phyloP scores from a whole-genome alignment of 2,797 vertebrate species.

The Manis pentadactyla region DNA sequence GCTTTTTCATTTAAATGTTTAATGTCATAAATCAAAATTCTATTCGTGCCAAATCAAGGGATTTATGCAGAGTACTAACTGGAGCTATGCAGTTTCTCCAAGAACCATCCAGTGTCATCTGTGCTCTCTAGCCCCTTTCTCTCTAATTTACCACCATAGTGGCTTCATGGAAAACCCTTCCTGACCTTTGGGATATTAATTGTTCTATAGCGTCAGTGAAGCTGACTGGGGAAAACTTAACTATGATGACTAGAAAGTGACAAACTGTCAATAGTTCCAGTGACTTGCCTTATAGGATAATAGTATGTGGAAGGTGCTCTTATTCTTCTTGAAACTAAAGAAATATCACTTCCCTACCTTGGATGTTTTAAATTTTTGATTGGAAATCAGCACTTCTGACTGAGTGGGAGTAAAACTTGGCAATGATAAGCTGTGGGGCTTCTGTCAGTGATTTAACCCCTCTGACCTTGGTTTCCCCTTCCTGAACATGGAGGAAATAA shows the following conservation, averaged over 20 bases:
- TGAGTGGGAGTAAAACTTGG: not conserved
- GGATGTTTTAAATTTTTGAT: not conserved
- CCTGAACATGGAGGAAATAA: not conserved
- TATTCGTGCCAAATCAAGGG: conserved; percentile 59
- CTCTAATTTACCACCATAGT: not conserved
- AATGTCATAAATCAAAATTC: conserved; percentile 74
- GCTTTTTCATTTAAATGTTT: conserved; percentile 78
- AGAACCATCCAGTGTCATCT: not conserved
- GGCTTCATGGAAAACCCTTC: not conserved
- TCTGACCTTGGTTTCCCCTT: not conserved
- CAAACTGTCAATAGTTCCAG: not conserved
- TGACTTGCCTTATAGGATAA: not conserved
- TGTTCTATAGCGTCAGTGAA: not conserved
- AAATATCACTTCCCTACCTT: not conserved
- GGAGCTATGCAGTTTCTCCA: not conserved
- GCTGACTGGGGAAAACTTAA: not conserved
- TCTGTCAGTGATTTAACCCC: not conserved
- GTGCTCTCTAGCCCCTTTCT: not conserved
- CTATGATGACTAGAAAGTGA: not conserved
- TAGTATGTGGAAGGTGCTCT: not conserved
- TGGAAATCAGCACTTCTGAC: not conserved
- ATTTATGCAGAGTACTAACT: conserved; percentile 21
- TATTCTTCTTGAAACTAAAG: not conserved
- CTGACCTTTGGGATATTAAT: not conserved
- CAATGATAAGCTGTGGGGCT: not conserved